These are phyloP conservation scores for Eumerus sabulonum DNA, from an alignment of 2,888 invertebrate species.

Conservation along the genomic window DNA sequence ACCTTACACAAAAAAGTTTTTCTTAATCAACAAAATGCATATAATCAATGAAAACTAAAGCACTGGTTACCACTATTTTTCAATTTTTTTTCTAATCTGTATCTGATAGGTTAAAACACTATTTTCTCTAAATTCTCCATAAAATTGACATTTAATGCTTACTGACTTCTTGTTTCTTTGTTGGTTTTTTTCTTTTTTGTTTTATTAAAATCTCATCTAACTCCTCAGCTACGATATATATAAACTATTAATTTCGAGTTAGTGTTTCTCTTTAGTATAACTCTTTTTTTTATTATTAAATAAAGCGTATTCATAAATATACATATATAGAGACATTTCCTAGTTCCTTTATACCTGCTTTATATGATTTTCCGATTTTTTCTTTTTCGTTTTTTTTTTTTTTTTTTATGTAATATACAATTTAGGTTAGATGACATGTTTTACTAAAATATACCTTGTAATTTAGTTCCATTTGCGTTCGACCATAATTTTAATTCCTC, in stretches of 20 bases:
- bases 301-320: constrained; percentile 68
- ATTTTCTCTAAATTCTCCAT: constrained; percentile 57
- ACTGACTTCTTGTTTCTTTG: constrained; percentile 40
- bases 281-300: constrained; percentile 50
- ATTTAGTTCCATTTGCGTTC: too few species aligned
- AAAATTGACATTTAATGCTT: constrained; percentile 65
- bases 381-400: constrained; percentile 19
- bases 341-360: constrained; percentile 47
- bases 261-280: constrained; percentile 11
- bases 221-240: constrained; percentile 24
- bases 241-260: constrained; percentile 58
- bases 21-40: constrained; percentile 22
- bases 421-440: constrained; percentile 16
- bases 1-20: constrained; percentile 13
- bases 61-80: constrained; percentile 26
- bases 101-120: constrained; percentile 43
- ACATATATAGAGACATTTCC: constrained; percentile 54
- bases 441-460: neutral
- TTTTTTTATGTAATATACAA: neutral
- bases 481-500: too few species aligned
- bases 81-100: neutral
- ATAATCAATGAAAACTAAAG: constrained; percentile 48
- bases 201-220: constrained; percentile 60
- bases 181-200: constrained; percentile 35
- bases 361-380: constrained; percentile 30